phyloP scores from a whole-genome alignment of 2,113 vertebrate genomes.

The Phocoena sinus region DNA sequence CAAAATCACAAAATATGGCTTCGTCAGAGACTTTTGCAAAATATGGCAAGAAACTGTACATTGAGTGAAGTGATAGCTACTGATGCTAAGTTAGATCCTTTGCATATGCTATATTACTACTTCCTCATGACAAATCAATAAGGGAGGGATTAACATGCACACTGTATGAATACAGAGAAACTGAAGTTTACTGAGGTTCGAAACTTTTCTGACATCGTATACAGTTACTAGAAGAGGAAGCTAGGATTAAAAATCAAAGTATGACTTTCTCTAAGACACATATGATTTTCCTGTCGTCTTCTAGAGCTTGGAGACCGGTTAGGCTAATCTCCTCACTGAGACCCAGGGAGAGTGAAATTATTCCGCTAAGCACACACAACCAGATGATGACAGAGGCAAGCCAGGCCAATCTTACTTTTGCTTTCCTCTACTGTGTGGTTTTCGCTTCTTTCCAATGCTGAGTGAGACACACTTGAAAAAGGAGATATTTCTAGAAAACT shows the following conservation, averaged over 20 bases:
- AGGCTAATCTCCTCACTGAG: background rate
- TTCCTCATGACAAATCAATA: background rate
- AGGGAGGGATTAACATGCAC: background rate
- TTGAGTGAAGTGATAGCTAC: background rate
- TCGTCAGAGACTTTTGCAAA: background rate
- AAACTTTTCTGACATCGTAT: background rate
- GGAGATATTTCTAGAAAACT: background rate
- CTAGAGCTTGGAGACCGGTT: background rate
- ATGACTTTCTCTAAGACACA: background rate
- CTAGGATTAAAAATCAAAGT: background rate
- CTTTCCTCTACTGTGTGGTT: background rate
- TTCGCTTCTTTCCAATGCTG: background rate
- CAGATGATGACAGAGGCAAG: too few species aligned
- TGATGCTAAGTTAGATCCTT: background rate
- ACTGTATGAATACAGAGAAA: background rate
- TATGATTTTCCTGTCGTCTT: background rate
- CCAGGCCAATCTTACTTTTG: background rate
- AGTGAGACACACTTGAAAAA: background rate
- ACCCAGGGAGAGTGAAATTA: background rate
- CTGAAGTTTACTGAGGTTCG: background rate
- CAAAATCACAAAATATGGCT: background rate
- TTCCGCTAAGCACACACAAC: fast-evolving
- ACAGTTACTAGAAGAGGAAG: background rate
- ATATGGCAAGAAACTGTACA: background rate
- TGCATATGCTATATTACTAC: background rate